Conservation (phyloP, 2,888 invertebrate species). For the Macaria liturata region DNA sequence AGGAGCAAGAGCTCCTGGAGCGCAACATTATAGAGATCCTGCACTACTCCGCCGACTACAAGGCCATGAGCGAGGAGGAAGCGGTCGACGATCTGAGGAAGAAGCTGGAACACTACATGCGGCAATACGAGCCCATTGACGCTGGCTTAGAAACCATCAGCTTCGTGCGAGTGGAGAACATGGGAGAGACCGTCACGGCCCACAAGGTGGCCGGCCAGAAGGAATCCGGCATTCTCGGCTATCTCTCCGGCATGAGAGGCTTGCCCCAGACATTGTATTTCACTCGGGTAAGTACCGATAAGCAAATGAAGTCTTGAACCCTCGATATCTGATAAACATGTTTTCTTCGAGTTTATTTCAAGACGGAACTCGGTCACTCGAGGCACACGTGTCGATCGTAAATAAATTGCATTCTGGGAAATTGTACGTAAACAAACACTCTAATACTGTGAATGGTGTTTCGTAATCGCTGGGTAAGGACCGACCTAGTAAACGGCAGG, state of each 20-base stretch:
- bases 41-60: slow-evolving; percentile 94
- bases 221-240: slow-evolving; percentile 93
- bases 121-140: slow-evolving; percentile 92
- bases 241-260: slow-evolving; percentile 93
- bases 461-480: background rate
- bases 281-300: slow-evolving; percentile 86
- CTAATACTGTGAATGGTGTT: slow-evolving; percentile 4
- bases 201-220: slow-evolving; percentile 90
- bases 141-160: slow-evolving; percentile 81
- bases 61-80: slow-evolving; percentile 88
- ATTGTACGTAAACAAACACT: slow-evolving; percentile 1
- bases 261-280: slow-evolving; percentile 94
- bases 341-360: slow-evolving; percentile 35
- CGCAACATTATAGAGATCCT: slow-evolving; percentile 88
- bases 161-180: slow-evolving; percentile 76
- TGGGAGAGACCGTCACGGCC: slow-evolving; percentile 87
- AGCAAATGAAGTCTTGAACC: slow-evolving; percentile 10
- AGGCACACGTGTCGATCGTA: slow-evolving; percentile 20
- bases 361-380: slow-evolving; percentile 21
- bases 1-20: slow-evolving; percentile 84
- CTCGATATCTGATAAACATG: slow-evolving; percentile 37
- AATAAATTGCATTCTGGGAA: slow-evolving; percentile 24
- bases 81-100: slow-evolving; percentile 92
- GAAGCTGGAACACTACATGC: slow-evolving; percentile 92
- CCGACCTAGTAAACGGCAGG: no score